Conservation (phyloP, 1,140 invertebrate species). For the Pemphigus obesinymphae region DNA sequence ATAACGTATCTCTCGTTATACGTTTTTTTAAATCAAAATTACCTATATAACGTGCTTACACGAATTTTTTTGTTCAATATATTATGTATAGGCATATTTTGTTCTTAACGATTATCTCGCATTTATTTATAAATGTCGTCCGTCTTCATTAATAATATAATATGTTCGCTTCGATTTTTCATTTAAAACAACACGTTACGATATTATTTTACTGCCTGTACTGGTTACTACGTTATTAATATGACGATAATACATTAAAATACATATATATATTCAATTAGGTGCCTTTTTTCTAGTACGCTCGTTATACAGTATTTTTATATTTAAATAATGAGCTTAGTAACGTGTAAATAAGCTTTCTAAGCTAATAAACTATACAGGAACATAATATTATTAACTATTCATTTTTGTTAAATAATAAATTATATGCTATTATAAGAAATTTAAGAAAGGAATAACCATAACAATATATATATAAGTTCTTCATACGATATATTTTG, state of each 20-base stretch:
- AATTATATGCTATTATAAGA: neutral
- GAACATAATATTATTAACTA: slow-evolving; percentile 18
- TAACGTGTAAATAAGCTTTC: slow-evolving; percentile 25
- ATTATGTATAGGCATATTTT: too few relatives aligned
- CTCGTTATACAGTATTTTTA: slow-evolving; percentile 2
- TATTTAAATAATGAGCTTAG: slow-evolving; percentile 18
- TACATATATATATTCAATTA: neutral
- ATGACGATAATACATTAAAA: neutral
- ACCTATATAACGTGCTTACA: neutral
- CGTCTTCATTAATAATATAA: neutral
- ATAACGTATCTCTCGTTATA: neutral
- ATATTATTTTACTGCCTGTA: neutral
- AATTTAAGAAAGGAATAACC: neutral
- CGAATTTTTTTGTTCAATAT: neutral
- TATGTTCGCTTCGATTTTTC: too few relatives aligned
- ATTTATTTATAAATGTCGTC: neutral
- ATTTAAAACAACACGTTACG: neutral
- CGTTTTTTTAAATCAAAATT: neutral
- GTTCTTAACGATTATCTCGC: neutral
- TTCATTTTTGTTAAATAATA: neutral
- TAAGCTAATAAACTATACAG: slow-evolving; percentile 28
- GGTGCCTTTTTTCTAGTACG: neutral
- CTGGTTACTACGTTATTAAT: too few relatives aligned
- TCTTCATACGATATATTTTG: too few relatives aligned
- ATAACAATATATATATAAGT: too few relatives aligned